These are phyloP conservation scores for Linepithema humile DNA, from an alignment of 1,140 invertebrate genomes.

Conservation along the genomic window DNA sequence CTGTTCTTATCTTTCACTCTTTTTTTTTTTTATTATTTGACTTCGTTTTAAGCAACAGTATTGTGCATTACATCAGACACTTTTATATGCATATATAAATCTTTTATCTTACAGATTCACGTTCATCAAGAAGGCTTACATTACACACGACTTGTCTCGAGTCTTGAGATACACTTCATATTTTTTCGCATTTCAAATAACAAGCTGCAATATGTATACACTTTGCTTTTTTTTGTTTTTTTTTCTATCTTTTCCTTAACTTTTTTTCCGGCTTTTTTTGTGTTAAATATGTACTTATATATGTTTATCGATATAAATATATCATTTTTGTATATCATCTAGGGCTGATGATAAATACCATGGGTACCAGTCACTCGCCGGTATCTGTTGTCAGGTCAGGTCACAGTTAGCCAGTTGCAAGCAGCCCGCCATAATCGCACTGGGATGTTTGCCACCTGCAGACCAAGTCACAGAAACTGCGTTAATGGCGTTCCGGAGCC, in stretches of 20 bases:
- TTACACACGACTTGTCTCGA: slow-evolving; percentile 63
- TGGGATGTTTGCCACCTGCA: slow-evolving; percentile 83
- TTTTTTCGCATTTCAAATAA: slow-evolving; percentile 61
- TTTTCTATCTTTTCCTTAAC: slow-evolving; percentile 53
- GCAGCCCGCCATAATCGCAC: slow-evolving; percentile 80
- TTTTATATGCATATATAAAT: slow-evolving; percentile 62
- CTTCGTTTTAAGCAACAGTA: slow-evolving; percentile 53
- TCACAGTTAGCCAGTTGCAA: slow-evolving; percentile 80
- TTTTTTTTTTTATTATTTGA: slow-evolving; percentile 56
- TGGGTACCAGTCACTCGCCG: slow-evolving; percentile 83
- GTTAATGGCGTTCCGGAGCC: slow-evolving; percentile 82
- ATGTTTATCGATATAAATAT: slow-evolving; percentile 63
- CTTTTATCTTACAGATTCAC: slow-evolving; percentile 66
- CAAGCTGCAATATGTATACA: slow-evolving; percentile 63
- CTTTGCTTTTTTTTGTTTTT: slow-evolving; percentile 43
- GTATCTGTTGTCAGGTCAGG: slow-evolving; percentile 81
- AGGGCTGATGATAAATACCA: slow-evolving; percentile 84
- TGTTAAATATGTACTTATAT: slow-evolving; percentile 72
- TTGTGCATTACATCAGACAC: slow-evolving; percentile 66
- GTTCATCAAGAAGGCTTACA: slow-evolving; percentile 65
- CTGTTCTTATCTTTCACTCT: slow-evolving; percentile 44
- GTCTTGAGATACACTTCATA: slow-evolving; percentile 57
- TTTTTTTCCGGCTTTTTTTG: slow-evolving; percentile 60
- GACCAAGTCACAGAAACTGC: slow-evolving; percentile 84
- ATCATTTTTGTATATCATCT: slow-evolving; percentile 78